A percentile compares a stretch with the other conserved stretches of the same genome.
These are phyloP conservation scores for Amphiduros pacificus DNA, from an alignment of 2,888 invertebrate genomes.

Conservation along the genomic window DNA sequence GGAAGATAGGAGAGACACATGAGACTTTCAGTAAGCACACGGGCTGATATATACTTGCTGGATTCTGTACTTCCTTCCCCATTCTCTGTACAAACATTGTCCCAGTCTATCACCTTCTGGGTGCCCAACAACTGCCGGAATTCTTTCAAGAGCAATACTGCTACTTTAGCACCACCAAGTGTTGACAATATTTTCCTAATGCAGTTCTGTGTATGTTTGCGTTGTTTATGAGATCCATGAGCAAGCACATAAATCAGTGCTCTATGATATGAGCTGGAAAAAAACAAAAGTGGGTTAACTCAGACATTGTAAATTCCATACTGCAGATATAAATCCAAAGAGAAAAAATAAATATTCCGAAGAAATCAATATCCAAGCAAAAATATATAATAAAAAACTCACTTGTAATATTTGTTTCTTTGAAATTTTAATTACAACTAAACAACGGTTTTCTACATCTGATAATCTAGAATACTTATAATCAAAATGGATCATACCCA, in stretches of 20 bases:
- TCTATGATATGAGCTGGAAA: constrained; percentile 71
- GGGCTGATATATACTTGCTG: constrained; percentile 24
- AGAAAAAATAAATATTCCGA: too few relatives aligned
- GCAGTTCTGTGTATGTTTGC: constrained; percentile 68
- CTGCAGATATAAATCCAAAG: too few relatives aligned
- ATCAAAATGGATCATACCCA: too few relatives aligned
- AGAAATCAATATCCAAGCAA: too few relatives aligned
- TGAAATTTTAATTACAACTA: too few relatives aligned
- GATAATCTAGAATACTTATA: too few relatives aligned
- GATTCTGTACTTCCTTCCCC: background rate
- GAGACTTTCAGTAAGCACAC: constrained; percentile 55
- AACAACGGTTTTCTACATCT: too few relatives aligned
- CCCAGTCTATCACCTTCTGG: too few relatives aligned
- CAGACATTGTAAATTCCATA: too few relatives aligned
- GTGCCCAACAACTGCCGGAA: constrained; percentile 70
- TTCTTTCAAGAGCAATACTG: constrained; percentile 70
- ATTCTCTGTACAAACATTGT: constrained; percentile 1
- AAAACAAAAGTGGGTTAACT: too few relatives aligned
- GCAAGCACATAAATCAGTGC: constrained; percentile 74
- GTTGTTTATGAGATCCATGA: constrained; percentile 67
- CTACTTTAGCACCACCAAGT: constrained; percentile 67
- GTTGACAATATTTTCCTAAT: constrained; percentile 67
- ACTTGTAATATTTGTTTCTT: too few relatives aligned
- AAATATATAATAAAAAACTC: too few relatives aligned
- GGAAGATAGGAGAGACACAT: constrained; percentile 48